Evolutionary conservation across 2,113 vertebrate genomes (phyloP).

Genomic region (Puntigrus tetrazona): DNA sequence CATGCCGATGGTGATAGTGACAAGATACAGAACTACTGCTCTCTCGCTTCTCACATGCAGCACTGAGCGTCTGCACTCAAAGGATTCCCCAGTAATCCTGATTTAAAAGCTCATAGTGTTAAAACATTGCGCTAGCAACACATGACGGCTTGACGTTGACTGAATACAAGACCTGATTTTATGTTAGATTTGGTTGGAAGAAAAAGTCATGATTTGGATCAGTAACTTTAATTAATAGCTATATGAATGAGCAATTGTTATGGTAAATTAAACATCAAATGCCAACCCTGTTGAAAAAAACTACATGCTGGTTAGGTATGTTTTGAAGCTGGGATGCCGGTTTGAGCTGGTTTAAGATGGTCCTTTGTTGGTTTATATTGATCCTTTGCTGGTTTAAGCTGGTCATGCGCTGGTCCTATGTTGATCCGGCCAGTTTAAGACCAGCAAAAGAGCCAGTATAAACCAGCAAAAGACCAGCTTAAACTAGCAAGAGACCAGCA

Average conservation of each 20-base stretch:
- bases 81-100: slow-evolving; percentile 24
- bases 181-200: not conserved
- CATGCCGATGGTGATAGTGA: slow-evolving; percentile 6
- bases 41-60: not conserved
- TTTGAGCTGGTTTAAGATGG: too few species aligned
- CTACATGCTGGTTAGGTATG: too few species aligned
- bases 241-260: not conserved
- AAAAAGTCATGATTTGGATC: not conserved
- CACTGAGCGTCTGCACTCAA: not conserved
- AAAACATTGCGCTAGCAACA: not conserved
- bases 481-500: too few species aligned
- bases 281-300: too few species aligned
- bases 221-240: not conserved
- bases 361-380: too few species aligned
- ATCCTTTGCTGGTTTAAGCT: too few species aligned
- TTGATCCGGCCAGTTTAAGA: too few species aligned
- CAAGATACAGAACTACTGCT: slow-evolving; percentile 15
- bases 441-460: too few species aligned
- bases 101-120: not conserved
- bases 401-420: too few species aligned
- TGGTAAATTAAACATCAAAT: too few species aligned
- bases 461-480: too few species aligned
- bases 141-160: not conserved
- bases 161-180: not conserved
- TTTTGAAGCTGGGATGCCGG: too few species aligned